Evolutionary conservation across 2,797 vertebrate genomes (phyloP).

Genomic region (Crocidura indochinensis): DNA sequence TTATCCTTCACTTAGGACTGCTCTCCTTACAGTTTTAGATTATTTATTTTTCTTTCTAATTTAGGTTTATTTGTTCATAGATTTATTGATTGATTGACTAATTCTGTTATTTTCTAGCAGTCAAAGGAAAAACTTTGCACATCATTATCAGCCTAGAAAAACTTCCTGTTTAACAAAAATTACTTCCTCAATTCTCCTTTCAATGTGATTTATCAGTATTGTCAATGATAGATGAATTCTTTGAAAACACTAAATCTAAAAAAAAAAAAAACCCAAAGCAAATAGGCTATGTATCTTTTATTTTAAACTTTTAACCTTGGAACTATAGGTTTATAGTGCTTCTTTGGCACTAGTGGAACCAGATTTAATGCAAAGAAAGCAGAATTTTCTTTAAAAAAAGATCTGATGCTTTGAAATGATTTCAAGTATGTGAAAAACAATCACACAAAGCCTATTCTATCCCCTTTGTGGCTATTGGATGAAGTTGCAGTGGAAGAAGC

Average conservation of each 20-base stretch:
- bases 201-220: constrained; percentile 61
- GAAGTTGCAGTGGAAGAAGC: constrained; percentile 76
- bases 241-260: constrained; percentile 56
- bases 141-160: constrained; percentile 78
- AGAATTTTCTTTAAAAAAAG: constrained; percentile 54
- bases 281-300: constrained; percentile 41
- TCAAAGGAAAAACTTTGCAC: constrained; percentile 71
- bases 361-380: constrained; percentile 75
- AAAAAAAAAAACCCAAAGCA: constrained; percentile 9
- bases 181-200: constrained; percentile 71
- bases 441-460: constrained; percentile 76
- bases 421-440: constrained; percentile 80
- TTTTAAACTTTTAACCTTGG: constrained; percentile 69
- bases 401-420: constrained; percentile 77
- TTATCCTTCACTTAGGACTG: constrained; percentile 29
- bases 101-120: constrained; percentile 63
- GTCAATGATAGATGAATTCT: constrained; percentile 49
- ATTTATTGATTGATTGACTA: constrained; percentile 60
- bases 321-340: constrained; percentile 41
- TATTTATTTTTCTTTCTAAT: constrained; percentile 50
- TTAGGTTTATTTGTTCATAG: constrained; percentile 65
- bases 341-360: constrained; percentile 62
- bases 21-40: neutral
- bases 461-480: constrained; percentile 79
- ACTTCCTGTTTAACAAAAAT: constrained; percentile 74